Evolutionary conservation across 1,140 invertebrate species (phyloP).

Genomic region (Trachelipus rathkii): DNA sequence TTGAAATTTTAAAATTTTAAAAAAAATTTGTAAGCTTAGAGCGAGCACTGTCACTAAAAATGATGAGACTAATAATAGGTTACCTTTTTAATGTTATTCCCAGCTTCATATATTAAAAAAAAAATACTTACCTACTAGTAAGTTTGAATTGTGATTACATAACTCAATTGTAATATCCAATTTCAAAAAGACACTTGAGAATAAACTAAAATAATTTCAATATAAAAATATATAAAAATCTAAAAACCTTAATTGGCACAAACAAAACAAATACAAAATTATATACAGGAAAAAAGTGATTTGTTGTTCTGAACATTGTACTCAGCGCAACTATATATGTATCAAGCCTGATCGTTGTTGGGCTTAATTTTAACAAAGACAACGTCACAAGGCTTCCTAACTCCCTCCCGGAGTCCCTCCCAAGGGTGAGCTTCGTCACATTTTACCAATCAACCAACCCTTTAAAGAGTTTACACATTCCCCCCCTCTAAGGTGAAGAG

Average conservation of each 20-base stretch:
- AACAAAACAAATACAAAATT: background rate
- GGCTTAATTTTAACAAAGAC: background rate
- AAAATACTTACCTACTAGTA: too few relatives aligned
- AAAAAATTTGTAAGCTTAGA: too few relatives aligned
- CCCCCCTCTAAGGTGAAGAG: constrained; percentile 3
- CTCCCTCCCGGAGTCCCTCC: constrained; percentile 8
- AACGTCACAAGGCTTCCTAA: background rate
- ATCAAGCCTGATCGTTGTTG: background rate
- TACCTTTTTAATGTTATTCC: too few relatives aligned
- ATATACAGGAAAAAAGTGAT: background rate
- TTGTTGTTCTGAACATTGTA: background rate
- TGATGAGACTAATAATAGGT: too few relatives aligned
- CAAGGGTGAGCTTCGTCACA: background rate
- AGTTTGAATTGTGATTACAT: background rate
- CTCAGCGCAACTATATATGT: background rate
- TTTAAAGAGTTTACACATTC: background rate
- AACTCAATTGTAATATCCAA: background rate
- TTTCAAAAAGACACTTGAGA: background rate
- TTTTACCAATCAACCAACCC: background rate
- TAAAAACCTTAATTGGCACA: background rate
- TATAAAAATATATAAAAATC: constrained; percentile 1
- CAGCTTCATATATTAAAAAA: too few relatives aligned
- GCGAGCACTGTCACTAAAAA: too few relatives aligned
- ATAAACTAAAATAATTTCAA: background rate
- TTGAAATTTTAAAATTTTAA: too few relatives aligned